Evolutionary conservation across 2,888 invertebrate genomes (phyloP), one percentile per base, ranked within the genome.

Genomic region (Graphium colonna): DNA sequence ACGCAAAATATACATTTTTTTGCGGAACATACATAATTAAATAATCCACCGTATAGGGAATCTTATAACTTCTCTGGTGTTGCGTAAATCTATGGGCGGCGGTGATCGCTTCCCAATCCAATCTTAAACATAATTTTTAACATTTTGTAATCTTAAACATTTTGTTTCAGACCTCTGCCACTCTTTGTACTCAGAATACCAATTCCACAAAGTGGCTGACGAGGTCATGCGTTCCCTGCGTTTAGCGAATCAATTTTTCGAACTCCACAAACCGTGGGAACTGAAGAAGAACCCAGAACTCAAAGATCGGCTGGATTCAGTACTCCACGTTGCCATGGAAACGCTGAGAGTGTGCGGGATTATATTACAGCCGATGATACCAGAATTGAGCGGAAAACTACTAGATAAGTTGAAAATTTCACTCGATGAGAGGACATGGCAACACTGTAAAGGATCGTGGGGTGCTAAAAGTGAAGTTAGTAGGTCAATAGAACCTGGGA

Each of bases 251-350:
- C 86, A 92, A 56, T 96, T 98, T 90, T 94, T 99, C 68, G 95
- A 98, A 70, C 87, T 93, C 2, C 91, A 93, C 64, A 94, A 95
- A 75, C 98, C 98, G 0, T 99, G 99, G 99, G 92, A 94, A 62
- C 88, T 98, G 55, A 92, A 90, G 50, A 95, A 95, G 69, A 74
- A 88, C 8, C 79, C 87, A 0, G 84, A 91, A 40, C 75, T 87
- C 16, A 89, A 91, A 45, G 85, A 91, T 40, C 90, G 93, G 65
- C 79, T 97, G 1, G 91, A 94, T 68, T 92, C 93, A 12, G 92
- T 97, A 46, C 90, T 98, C 52, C 95, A 95, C 71, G 79, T 98
- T 41, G 94, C 95, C 16, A 90, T 98, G 86, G 98, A 99, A 82
- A 93, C 95, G 0, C 79, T 97, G 40, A 91, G 98, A 63, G 92